These are phyloP conservation scores for Clamator glandarius DNA, from an alignment of 2,797 vertebrate species.

Conservation along the genomic window DNA sequence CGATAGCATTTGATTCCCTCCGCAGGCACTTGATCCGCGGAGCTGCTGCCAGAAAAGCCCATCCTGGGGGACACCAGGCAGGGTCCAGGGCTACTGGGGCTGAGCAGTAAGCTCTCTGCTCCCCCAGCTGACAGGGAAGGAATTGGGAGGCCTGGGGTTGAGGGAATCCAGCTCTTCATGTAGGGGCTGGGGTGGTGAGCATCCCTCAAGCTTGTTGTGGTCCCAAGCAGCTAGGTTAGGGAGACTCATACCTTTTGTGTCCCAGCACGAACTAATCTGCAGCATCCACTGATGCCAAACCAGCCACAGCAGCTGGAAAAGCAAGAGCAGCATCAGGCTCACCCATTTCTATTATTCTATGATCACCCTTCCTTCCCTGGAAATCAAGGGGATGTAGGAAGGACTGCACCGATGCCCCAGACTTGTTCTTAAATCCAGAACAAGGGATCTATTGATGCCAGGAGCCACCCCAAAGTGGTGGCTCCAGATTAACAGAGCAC, in stretches of 20 bases:
- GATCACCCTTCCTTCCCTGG: neutral
- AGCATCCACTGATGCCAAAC: accelerated
- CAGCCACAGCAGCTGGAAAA: neutral
- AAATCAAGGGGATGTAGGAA: neutral
- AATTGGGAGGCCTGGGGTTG: neutral
- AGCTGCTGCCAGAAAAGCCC: neutral
- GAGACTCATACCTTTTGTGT: neutral
- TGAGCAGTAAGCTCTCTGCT: neutral
- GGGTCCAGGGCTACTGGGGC: accelerated
- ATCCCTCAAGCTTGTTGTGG: accelerated
- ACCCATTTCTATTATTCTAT: no score
- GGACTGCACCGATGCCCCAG: accelerated
- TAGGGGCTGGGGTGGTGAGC: accelerated
- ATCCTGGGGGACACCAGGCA: neutral
- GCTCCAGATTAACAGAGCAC: neutral
- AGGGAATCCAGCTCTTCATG: neutral
- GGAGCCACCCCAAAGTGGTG: neutral
- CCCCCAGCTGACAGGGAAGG: neutral
- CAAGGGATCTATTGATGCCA: neutral
- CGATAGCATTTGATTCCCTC: neutral
- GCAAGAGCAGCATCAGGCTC: accelerated
- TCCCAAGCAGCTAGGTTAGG: neutral
- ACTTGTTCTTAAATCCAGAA: neutral
- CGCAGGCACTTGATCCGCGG: constrained; percentile 67
- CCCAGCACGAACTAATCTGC: neutral